phyloP scores from a whole-genome alignment of 2,888 invertebrate species.

The Platypus cylindrus region DNA sequence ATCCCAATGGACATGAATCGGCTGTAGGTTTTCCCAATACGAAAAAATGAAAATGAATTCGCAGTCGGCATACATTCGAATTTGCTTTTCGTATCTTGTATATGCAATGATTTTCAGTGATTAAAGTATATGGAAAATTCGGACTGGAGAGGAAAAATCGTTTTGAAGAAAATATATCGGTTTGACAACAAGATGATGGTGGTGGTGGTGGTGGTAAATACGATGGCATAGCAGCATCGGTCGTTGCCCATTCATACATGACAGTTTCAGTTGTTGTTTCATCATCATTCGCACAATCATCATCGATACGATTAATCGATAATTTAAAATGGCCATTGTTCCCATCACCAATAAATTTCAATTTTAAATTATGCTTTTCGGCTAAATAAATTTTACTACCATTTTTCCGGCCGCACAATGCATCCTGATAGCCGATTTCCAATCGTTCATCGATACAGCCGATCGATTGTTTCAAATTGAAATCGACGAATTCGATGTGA shows the following conservation, averaged over 20 bases:
- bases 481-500: conserved; percentile 44
- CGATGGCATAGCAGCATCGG: conserved; percentile 4
- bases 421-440: conserved; percentile 36
- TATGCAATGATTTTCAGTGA: conserved; percentile 36
- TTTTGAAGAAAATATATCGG: conserved; percentile 31
- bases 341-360: conserved; percentile 37
- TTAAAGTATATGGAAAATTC: conserved; percentile 39
- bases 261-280: conserved; percentile 6
- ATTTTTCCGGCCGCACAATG: conserved; percentile 39
- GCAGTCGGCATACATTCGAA: conserved; percentile 38
- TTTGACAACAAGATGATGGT: conserved; percentile 35
- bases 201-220: conserved; percentile 10
- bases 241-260: conserved; percentile 6
- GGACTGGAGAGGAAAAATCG: conserved; percentile 43
- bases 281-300: too few species aligned
- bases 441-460: conserved; percentile 41
- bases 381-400: conserved; percentile 38
- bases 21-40: conserved; percentile 35
- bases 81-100: conserved; percentile 39
- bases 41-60: conserved; percentile 43
- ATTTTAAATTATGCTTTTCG: conserved; percentile 35
- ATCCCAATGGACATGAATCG: conserved; percentile 37
- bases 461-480: conserved; percentile 36
- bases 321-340: conserved; percentile 40
- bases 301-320: conserved; percentile 37